These are phyloP conservation scores for Oscheius sp. DNA, from an alignment of 2,888 invertebrate genomes.

Conservation along the genomic window DNA sequence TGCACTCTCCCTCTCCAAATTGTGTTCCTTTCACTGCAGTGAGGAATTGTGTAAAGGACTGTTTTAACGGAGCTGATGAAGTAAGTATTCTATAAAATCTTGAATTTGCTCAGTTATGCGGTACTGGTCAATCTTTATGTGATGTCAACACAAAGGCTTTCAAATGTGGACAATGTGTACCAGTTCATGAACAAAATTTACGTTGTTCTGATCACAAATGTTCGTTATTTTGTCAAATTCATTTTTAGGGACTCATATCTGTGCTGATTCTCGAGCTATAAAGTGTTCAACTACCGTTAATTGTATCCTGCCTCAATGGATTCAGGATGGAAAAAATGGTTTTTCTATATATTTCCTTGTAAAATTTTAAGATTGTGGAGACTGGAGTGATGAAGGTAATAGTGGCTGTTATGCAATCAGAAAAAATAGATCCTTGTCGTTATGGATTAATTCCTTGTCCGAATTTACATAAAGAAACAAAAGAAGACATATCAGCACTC, in stretches of 20 bases:
- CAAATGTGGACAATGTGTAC: constrained; percentile 61
- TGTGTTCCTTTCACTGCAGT: constrained; percentile 55
- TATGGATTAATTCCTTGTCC: constrained; percentile 4
- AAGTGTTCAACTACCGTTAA: constrained; percentile 56
- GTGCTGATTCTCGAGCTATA: constrained; percentile 45
- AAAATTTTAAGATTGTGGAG: constrained; percentile 68
- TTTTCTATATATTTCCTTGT: no score
- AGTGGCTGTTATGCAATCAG: background rate
- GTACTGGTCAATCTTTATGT: constrained; percentile 50
- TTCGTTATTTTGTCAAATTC: background rate
- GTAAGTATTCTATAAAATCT: constrained; percentile 25
- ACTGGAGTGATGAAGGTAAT: constrained; percentile 60
- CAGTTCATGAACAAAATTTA: constrained; percentile 33
- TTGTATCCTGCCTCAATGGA: constrained; percentile 61
- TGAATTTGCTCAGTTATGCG: constrained; percentile 30
- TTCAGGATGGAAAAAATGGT: constrained; percentile 61
- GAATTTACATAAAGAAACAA: background rate
- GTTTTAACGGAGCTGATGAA: constrained; percentile 60
- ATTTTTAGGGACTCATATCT: constrained; percentile 47
- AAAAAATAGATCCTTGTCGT: constrained; percentile 17
- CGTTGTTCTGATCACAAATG: constrained; percentile 58
- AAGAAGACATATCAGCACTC: background rate
- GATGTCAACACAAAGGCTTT: constrained; percentile 38
- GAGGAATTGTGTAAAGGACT: constrained; percentile 55
- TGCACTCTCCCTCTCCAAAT: constrained; percentile 35